Evolutionary conservation across 2,797 vertebrate species (phyloP), one percentile per base, ranked within the genome.

Genomic region (Syndactyla subalaris): DNA sequence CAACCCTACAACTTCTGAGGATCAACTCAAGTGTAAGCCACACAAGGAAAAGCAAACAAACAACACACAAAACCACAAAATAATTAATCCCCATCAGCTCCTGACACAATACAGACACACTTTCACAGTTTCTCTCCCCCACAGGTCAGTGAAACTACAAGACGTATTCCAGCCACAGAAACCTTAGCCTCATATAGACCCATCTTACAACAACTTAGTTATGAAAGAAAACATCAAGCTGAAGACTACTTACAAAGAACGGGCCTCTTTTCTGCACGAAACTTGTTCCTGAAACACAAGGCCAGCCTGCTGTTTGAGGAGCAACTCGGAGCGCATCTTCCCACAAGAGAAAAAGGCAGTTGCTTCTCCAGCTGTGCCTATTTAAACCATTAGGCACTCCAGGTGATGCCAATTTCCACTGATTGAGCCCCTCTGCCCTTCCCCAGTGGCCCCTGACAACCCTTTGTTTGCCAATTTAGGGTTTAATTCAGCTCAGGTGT

Each of bases 281-380:
- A n/a, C 12, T 14, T 5, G 2, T 3, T 78, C 29, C 52, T 41
- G 14, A 66, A 68, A 3, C 24, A 19, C 14, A 34, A 19, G 3
- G 2, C 12, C 70, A 51, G 36, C 5, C 46, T 34, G 12, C 8
- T 68, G 20, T 19, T 16, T 4, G 6, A 61, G 15, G 6, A 78
- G 4, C 15, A 82, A 6, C 61, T 65, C 22, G 1, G 0, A 74
- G 0, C 1, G 4, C 1, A 0, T 3, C 19, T 20, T 19, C 49
- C 21, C 58, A 68, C 21, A 1, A 52, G 3, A 39, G 24, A 1
- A 22, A 65, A 46, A 45, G 0, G 2, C 8, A 46, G 1, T 2
- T 2, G 2, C 1, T 6, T 2, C 3, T 41, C 1, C 71, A 80
- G 55, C 30, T 82, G 75, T 65, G 16, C 36, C 46, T 34, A 14